These are phyloP conservation scores for Drosophila eugracilis DNA, from an alignment of 1,140 invertebrate genomes.

Conservation along the genomic window DNA sequence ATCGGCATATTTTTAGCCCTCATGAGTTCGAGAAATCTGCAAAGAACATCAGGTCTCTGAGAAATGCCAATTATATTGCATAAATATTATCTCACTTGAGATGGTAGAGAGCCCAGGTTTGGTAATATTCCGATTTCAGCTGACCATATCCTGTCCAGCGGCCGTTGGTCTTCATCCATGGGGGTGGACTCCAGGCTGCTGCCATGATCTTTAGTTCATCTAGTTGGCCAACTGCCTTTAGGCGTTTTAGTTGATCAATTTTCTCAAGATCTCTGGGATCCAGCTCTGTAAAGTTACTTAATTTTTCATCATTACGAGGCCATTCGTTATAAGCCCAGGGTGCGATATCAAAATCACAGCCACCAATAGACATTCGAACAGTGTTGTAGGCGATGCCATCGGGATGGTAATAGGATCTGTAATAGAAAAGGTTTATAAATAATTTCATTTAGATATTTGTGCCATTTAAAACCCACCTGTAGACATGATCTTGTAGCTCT, in stretches of 20 bases:
- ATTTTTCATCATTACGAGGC: constrained; percentile 87
- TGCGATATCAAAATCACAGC: constrained; percentile 90
- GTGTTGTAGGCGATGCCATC: constrained; percentile 91
- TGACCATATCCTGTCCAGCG: constrained; percentile 86
- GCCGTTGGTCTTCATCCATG: constrained; percentile 96
- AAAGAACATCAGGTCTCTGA: constrained; percentile 4
- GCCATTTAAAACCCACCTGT: constrained; percentile 85
- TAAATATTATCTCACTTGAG: constrained; percentile 86
- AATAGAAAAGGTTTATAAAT: not conserved
- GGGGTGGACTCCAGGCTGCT: constrained; percentile 93
- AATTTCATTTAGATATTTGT: too few relatives aligned
- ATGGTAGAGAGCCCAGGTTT: constrained; percentile 93
- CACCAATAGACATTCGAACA: constrained; percentile 92
- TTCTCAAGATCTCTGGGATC: constrained; percentile 71
- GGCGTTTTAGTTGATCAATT: constrained; percentile 65
- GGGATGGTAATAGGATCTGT: constrained; percentile 86
- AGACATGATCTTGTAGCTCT: constrained; percentile 87
- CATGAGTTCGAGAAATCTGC: constrained; percentile 83
- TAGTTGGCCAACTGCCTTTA: constrained; percentile 55
- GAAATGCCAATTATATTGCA: constrained; percentile 8
- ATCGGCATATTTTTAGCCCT: constrained; percentile 86
- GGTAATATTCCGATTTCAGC: constrained; percentile 90
- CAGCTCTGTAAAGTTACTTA: constrained; percentile 88
- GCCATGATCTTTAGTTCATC: constrained; percentile 86
- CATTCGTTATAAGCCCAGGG: constrained; percentile 87